Percentiles rank a stretch among this genome's conserved stretches.
Conservation (phyloP, 2,113 vertebrate genomes). For the Acanthochromis polyacanthus region DNA sequence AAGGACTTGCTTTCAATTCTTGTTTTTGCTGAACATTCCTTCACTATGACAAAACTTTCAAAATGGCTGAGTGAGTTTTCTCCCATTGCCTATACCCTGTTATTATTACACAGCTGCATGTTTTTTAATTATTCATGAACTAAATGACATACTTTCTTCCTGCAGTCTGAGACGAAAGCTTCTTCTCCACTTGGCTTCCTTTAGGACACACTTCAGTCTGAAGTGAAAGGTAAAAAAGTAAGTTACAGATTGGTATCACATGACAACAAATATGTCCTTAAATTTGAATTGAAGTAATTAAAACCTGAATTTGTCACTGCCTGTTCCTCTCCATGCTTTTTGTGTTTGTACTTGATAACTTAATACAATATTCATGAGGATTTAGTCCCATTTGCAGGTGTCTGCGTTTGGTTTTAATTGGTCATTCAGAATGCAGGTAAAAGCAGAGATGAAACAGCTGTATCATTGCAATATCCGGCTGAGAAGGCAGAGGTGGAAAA, state of each 20-base stretch:
- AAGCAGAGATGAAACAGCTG: neutral
- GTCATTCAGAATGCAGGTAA: neutral
- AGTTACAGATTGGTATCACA: neutral
- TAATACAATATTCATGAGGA: neutral
- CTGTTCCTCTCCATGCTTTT: neutral
- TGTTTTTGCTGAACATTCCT: too few species aligned
- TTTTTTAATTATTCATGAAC: neutral
- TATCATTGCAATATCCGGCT: neutral
- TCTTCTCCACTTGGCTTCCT: constrained; percentile 47
- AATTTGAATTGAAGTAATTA: neutral
- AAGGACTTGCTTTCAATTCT: neutral
- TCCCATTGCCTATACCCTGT: neutral
- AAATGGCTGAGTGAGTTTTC: neutral
- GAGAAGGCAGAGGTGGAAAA: neutral
- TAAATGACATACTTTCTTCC: constrained; percentile 74
- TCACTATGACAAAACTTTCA: neutral
- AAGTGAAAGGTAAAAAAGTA: neutral
- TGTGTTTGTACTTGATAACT: neutral
- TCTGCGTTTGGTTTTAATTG: neutral
- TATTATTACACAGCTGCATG: neutral
- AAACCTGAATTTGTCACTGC: neutral
- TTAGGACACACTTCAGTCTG: constrained; percentile 47
- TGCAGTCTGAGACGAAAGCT: constrained; percentile 46
- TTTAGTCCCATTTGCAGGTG: constrained; percentile 5
- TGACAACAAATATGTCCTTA: neutral